Percentiles rank a stretch among this genome's conserved stretches.
Conservation (phyloP, 2,888 invertebrate genomes). For the Tenthredo mesomela region DNA sequence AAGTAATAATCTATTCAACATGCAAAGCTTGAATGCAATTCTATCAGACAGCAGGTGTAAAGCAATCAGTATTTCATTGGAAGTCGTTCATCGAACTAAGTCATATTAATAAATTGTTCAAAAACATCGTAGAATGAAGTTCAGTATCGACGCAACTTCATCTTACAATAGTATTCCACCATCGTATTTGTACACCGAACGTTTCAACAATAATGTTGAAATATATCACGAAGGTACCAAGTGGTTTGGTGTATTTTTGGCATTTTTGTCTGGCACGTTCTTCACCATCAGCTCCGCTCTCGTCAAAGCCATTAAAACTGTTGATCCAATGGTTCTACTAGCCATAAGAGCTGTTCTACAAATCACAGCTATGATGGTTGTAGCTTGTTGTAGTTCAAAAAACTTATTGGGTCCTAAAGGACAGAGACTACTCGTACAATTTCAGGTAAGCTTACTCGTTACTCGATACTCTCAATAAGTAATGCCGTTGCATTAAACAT, state of each 20-base stretch:
- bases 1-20: constrained; percentile 61
- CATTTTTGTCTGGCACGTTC: constrained; percentile 78
- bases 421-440: constrained; percentile 73
- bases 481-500: no score
- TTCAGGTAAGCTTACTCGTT: constrained; percentile 69
- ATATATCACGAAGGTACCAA: constrained; percentile 72
- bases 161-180: constrained; percentile 75
- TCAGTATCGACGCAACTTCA: constrained; percentile 69
- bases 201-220: constrained; percentile 71
- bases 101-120: constrained; percentile 12
- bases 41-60: constrained; percentile 58
- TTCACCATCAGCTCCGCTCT: constrained; percentile 78
- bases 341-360: constrained; percentile 76
- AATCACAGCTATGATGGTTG: constrained; percentile 73
- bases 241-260: constrained; percentile 77
- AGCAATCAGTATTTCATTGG: constrained; percentile 54
- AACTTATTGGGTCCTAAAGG: constrained; percentile 75
- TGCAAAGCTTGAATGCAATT: constrained; percentile 64
- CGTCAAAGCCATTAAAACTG: constrained; percentile 76
- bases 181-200: constrained; percentile 71
- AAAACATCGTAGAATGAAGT: constrained; percentile 67
- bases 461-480: background rate
- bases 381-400: constrained; percentile 70
- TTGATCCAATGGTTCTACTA: constrained; percentile 78
- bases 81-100: constrained; percentile 34